Percentiles rank a stretch among this genome's conserved stretches.
phyloP scores from a whole-genome alignment of 2,888 invertebrate species.

The Cephus runcator region DNA sequence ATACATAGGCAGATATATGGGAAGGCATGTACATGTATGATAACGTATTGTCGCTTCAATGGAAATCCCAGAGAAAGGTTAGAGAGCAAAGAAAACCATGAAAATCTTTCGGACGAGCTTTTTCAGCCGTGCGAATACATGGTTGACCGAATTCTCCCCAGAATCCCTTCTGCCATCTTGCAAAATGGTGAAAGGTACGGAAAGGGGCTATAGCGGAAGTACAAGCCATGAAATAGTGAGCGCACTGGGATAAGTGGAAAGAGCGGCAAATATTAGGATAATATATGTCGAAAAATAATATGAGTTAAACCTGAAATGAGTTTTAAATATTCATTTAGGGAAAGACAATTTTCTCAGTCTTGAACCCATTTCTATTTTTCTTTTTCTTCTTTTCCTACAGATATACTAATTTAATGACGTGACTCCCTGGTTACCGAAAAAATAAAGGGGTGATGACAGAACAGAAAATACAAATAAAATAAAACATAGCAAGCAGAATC shows the following conservation, averaged over 20 bases:
- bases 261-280: neutral
- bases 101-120: neutral
- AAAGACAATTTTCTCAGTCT: neutral
- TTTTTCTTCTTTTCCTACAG: slow-evolving; percentile 4
- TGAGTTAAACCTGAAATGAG: neutral
- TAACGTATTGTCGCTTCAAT: neutral
- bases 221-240: neutral
- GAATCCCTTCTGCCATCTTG: neutral
- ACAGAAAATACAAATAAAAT: neutral
- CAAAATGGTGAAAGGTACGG: neutral
- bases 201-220: neutral
- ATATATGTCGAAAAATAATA: neutral
- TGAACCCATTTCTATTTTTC: neutral
- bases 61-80: neutral
- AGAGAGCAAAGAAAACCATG: neutral
- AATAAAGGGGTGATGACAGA: neutral
- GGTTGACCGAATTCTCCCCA: neutral
- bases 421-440: neutral
- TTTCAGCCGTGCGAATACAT: neutral
- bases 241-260: neutral
- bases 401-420: neutral
- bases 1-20: neutral
- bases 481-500: neutral
- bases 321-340: neutral
- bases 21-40: neutral